phyloP scores from a whole-genome alignment of 2,797 vertebrate genomes.

The Smutsia gigantea region DNA sequence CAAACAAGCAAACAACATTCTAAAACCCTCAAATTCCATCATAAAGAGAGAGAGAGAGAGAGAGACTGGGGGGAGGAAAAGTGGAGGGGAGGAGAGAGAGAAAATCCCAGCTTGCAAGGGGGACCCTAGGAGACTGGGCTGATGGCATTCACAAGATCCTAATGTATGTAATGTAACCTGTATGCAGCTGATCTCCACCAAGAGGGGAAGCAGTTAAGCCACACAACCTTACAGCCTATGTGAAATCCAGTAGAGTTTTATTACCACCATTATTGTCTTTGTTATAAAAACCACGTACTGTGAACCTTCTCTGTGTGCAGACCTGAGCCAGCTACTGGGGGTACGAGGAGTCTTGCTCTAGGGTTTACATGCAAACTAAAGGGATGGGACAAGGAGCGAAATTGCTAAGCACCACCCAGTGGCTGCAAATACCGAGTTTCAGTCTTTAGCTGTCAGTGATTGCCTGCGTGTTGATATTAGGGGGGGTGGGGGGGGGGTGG shows the following conservation, averaged over 20 bases:
- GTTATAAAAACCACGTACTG: not conserved
- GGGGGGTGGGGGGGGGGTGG: too few relatives aligned
- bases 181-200: not conserved
- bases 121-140: not conserved
- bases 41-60: not conserved
- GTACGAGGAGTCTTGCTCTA: not conserved
- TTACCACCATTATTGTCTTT: not conserved
- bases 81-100: not conserved
- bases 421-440: not conserved
- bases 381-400: not conserved
- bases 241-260: not conserved
- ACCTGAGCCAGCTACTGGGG: too few relatives aligned
- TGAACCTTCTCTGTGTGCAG: too few relatives aligned
- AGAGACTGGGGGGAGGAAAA: fast-evolving
- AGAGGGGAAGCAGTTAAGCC: not conserved
- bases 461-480: fast-evolving
- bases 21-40: not conserved
- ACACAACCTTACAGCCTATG: not conserved
- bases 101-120: too few relatives aligned
- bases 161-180: too few relatives aligned
- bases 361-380: not conserved
- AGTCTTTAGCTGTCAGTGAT: fast-evolving
- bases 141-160: not conserved
- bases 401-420: not conserved
- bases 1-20: not conserved